phyloP scores from a whole-genome alignment of 2,888 invertebrate genomes.

The Melikaiella ostensackeni region DNA sequence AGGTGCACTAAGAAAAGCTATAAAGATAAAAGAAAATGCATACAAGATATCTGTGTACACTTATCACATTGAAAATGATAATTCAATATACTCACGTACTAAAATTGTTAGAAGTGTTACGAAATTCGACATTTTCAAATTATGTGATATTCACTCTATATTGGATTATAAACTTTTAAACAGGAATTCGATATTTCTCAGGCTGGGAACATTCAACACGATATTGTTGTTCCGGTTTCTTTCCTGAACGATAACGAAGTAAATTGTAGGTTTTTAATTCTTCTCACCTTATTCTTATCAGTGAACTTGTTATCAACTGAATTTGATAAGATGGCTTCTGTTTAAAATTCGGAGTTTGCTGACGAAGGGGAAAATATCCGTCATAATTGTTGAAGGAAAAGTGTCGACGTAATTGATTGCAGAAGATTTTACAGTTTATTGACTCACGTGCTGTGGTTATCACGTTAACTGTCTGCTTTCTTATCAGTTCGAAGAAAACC shows the following conservation, averaged over 20 bases:
- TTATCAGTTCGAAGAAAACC: not conserved
- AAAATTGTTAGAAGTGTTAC: not conserved
- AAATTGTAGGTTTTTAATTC: conserved; percentile 21
- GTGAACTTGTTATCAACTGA: not conserved
- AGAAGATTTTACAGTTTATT: not conserved
- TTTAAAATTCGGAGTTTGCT: not conserved
- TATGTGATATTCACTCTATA: not conserved
- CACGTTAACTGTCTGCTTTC: not conserved
- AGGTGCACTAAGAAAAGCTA: not conserved
- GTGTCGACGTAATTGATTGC: not conserved
- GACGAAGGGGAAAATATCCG: not conserved
- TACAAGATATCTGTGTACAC: not conserved
- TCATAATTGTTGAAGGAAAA: not conserved
- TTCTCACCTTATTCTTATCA: conserved; percentile 20
- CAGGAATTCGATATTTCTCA: not conserved
- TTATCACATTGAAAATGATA: not conserved
- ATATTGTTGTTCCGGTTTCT: conserved; percentile 35
- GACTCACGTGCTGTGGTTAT: not conserved
- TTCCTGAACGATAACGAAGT: conserved; percentile 21
- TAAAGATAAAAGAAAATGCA: not conserved
- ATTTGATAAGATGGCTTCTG: conserved; percentile 10
- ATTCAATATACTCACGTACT: conserved; percentile 21
- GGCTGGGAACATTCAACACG: not conserved
- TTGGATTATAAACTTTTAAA: not conserved
- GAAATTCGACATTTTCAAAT: not conserved